A percentile compares a stretch with the other conserved stretches of the same genome.
Evolutionary conservation across 2,888 invertebrate species (phyloP).

Genomic region (Boloria euphrosyne): DNA sequence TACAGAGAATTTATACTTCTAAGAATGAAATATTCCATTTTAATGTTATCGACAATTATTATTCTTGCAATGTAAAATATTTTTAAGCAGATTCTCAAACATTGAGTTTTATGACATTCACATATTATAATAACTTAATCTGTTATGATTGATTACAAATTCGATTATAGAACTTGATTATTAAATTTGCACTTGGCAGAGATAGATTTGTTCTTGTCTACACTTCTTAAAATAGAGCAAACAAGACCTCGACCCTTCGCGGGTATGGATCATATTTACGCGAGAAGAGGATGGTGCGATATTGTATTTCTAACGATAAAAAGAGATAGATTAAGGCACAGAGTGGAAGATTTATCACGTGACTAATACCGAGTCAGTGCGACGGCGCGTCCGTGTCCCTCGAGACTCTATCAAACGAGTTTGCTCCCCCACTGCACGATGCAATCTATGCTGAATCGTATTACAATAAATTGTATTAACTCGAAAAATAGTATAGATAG

Average conservation of each 20-base stretch:
- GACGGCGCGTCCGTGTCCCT: slow-evolving; percentile 71
- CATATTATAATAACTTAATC: neutral
- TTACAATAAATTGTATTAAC: slow-evolving; percentile 83
- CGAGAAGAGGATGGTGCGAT: slow-evolving; percentile 63
- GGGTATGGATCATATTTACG: slow-evolving; percentile 67
- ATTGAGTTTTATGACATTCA: neutral
- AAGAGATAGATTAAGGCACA: slow-evolving; percentile 63
- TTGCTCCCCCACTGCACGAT: slow-evolving; percentile 78
- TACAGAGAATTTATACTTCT: too few species aligned
- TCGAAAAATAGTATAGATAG: slow-evolving; percentile 81
- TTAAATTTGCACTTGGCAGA: slow-evolving; percentile 49
- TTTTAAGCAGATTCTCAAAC: neutral
- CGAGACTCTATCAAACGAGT: slow-evolving; percentile 81
- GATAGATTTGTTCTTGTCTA: slow-evolving; percentile 55
- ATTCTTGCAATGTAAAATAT: too few species aligned
- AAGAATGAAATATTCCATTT: too few species aligned
- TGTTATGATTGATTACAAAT: slow-evolving; percentile 8
- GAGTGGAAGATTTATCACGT: slow-evolving; percentile 79
- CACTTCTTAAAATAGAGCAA: slow-evolving; percentile 63
- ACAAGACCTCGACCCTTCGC: slow-evolving; percentile 61
- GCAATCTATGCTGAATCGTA: slow-evolving; percentile 83
- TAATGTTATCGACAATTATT: too few species aligned
- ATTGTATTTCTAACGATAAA: slow-evolving; percentile 57
- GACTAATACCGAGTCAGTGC: slow-evolving; percentile 78
- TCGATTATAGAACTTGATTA: slow-evolving; percentile 30